Conservation (phyloP, 2,797 vertebrate genomes). For the Argyrosomus regius region DNA sequence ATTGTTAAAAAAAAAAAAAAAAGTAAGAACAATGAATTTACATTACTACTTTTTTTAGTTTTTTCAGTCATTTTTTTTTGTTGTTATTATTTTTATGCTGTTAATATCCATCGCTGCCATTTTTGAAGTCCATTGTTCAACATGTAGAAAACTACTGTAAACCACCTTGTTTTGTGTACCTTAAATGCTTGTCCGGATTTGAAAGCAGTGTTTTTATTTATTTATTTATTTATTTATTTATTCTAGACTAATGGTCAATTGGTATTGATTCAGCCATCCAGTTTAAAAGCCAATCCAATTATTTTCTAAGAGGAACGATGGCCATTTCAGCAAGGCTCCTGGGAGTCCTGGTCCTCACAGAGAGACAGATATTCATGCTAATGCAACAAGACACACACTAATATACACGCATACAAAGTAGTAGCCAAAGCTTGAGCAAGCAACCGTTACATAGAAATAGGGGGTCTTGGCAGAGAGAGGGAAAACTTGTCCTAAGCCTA, state of each 20-base stretch:
- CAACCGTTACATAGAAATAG: slow-evolving; percentile 42
- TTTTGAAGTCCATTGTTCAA: not conserved
- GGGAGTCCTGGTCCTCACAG: slow-evolving; percentile 3
- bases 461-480: slow-evolving; percentile 28
- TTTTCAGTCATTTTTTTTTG: no score
- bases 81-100: not conserved
- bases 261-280: slow-evolving; percentile 56
- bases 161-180: not conserved
- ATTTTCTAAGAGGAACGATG: slow-evolving; percentile 46
- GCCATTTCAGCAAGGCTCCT: slow-evolving; percentile 42
- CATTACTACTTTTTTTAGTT: not conserved
- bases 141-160: not conserved
- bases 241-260: slow-evolving; percentile 39
- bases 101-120: not conserved
- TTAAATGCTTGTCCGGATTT: slow-evolving; percentile 15
- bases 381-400: slow-evolving; percentile 64
- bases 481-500: slow-evolving; percentile 71
- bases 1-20: no score
- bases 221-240: slow-evolving; percentile 26
- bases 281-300: slow-evolving; percentile 64
- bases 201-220: slow-evolving; percentile 14
- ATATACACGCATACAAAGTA: slow-evolving; percentile 43
- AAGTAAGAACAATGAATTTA: not conserved
- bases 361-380: slow-evolving; percentile 61
- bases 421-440: slow-evolving; percentile 40